phyloP scores from a whole-genome alignment of 2,888 invertebrate genomes.

The Ischnura elegans region DNA sequence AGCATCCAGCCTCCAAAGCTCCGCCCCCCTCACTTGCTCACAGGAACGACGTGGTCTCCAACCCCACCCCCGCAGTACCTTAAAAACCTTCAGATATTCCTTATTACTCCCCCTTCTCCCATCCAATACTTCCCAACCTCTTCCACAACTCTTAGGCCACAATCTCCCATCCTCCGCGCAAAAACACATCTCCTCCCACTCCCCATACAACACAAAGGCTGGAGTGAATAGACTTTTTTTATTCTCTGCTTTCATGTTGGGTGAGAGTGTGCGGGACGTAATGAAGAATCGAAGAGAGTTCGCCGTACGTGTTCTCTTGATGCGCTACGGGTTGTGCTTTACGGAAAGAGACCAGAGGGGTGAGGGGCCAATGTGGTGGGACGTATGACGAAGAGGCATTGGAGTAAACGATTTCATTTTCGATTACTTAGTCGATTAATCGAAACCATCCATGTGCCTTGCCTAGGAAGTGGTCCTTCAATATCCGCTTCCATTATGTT shows the following conservation, averaged over 20 bases:
- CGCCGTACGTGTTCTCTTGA: background rate
- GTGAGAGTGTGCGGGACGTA: slow-evolving; percentile 25
- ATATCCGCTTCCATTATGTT: too few relatives aligned
- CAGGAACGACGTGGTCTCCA: background rate
- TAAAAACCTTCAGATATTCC: background rate
- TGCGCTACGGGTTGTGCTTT: background rate
- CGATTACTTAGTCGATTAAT: too few relatives aligned
- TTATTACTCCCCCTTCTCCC: background rate
- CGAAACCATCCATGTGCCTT: too few relatives aligned
- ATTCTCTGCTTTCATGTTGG: background rate
- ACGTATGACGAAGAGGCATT: background rate
- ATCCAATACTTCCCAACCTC: background rate
- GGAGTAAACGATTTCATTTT: too few relatives aligned
- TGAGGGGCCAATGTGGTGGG: background rate
- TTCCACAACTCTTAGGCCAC: too few relatives aligned
- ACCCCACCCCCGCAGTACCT: background rate
- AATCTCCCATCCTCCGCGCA: too few relatives aligned
- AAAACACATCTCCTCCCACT: background rate
- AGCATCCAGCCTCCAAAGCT: background rate
- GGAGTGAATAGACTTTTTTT: background rate
- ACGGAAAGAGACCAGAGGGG: background rate
- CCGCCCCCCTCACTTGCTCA: background rate
- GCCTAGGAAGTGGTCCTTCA: too few relatives aligned
- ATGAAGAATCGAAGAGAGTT: slow-evolving; percentile 57
- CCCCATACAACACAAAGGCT: background rate